phyloP scores from a whole-genome alignment of 2,888 invertebrate genomes.

The Watsonalla cultraria region DNA sequence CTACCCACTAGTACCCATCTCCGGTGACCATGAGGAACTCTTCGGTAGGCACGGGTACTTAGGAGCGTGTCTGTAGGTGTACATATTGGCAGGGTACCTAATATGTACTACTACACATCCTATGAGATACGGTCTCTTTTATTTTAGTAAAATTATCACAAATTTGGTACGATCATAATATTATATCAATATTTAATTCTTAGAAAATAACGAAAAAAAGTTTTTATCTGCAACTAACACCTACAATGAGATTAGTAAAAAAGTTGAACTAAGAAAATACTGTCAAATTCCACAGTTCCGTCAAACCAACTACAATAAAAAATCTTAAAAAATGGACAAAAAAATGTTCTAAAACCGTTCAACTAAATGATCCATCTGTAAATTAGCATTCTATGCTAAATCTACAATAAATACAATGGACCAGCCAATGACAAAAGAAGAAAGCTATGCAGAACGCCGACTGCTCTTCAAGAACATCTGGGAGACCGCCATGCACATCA shows the following conservation, averaged over 20 bases:
- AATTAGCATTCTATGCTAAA: background rate
- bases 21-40: too few relatives aligned
- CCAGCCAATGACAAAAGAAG: slow-evolving; percentile 36
- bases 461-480: slow-evolving; percentile 62
- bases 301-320: background rate
- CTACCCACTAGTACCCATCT: too few relatives aligned
- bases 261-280: background rate
- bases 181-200: too few relatives aligned
- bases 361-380: background rate
- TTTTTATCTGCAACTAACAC: background rate
- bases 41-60: too few relatives aligned
- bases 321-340: background rate
- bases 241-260: background rate
- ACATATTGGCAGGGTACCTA: too few relatives aligned
- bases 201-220: too few relatives aligned
- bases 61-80: too few relatives aligned
- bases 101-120: too few relatives aligned
- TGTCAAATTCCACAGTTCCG: background rate
- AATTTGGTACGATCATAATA: too few relatives aligned
- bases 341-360: background rate
- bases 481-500: slow-evolving; percentile 47
- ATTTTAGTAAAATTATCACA: too few relatives aligned
- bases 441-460: slow-evolving; percentile 56
- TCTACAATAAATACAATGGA: slow-evolving; percentile 21
- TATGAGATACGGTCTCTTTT: too few relatives aligned